Percentiles rank a stretch among this genome's conserved stretches.
These are phyloP conservation scores for Serrognathus titanus DNA, from an alignment of 2,888 invertebrate genomes.

Conservation along the genomic window DNA sequence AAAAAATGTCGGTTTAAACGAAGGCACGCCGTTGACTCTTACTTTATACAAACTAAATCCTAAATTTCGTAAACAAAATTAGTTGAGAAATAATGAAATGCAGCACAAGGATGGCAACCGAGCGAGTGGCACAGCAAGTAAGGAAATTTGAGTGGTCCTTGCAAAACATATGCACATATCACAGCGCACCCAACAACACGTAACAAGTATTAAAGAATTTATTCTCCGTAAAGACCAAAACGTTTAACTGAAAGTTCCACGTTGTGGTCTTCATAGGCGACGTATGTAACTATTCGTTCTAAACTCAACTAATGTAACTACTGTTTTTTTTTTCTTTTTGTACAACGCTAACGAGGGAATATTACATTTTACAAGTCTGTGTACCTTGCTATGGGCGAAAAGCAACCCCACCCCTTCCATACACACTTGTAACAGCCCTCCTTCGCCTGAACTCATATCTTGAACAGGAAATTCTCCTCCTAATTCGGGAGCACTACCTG, in stretches of 20 bases:
- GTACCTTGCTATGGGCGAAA: slow-evolving; percentile 99
- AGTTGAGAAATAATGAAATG: slow-evolving; percentile 26
- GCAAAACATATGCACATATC: slow-evolving; percentile 57
- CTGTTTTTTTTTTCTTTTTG: background rate
- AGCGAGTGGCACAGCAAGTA: slow-evolving; percentile 52
- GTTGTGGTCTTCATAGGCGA: background rate
- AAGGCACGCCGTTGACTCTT: slow-evolving; percentile 27
- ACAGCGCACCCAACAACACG: slow-evolving; percentile 50
- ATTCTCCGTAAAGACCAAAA: background rate
- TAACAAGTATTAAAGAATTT: slow-evolving; percentile 34
- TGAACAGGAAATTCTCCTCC: slow-evolving; percentile 99
- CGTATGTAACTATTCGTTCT: background rate
- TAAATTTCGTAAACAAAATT: slow-evolving; percentile 2
- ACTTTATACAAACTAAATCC: slow-evolving; percentile 10
- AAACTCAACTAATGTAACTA: background rate
- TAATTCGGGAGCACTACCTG: slow-evolving; percentile 64
- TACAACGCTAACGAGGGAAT: background rate
- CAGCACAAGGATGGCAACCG: slow-evolving; percentile 41
- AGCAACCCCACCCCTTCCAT: slow-evolving; percentile 99
- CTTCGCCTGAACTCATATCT: slow-evolving; percentile 95
- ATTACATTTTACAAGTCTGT: slow-evolving; percentile 7
- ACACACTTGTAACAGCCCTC: slow-evolving; percentile 96
- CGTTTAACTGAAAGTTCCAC: background rate
- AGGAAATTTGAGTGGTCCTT: slow-evolving; percentile 80
- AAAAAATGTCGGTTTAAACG: slow-evolving; percentile 33